Percentiles rank a stretch among this genome's conserved stretches.
Evolutionary conservation across 2,113 vertebrate species (phyloP).

Genomic region (Nansenia antarctica): DNA sequence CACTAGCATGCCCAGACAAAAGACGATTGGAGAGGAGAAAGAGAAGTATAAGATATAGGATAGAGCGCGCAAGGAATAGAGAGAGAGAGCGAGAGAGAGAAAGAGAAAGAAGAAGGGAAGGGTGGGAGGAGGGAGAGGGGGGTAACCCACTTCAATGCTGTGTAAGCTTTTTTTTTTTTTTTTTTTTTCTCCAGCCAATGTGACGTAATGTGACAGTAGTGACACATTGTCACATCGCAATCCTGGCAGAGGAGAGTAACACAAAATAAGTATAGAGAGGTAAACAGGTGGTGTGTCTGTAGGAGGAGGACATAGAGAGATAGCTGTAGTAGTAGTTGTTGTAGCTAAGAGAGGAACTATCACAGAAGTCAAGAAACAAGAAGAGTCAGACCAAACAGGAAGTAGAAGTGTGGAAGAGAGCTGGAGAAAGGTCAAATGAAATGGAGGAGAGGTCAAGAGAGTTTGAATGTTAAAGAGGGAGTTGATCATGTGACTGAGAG

Average conservation of each 20-base stretch:
- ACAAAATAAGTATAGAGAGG: slow-evolving; percentile 64
- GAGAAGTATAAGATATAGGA: slow-evolving; percentile 66
- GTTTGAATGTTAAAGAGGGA: slow-evolving; percentile 31
- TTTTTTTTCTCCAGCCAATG: slow-evolving; percentile 83
- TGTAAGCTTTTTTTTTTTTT: slow-evolving; percentile 69
- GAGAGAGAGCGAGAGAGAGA: slow-evolving; percentile 38
- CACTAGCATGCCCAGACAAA: slow-evolving; percentile 87
- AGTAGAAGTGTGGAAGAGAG: slow-evolving; percentile 37
- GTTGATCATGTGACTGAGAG: slow-evolving; percentile 49
- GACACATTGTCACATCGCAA: slow-evolving; percentile 91
- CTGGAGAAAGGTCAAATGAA: too few relatives aligned
- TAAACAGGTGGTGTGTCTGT: slow-evolving; percentile 63
- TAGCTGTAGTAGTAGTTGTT: slow-evolving; percentile 44
- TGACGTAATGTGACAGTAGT: slow-evolving; percentile 86
- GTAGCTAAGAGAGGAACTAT: slow-evolving; percentile 54
- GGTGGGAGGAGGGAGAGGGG: slow-evolving; percentile 67
- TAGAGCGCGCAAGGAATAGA: slow-evolving; percentile 30
- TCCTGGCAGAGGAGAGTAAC: slow-evolving; percentile 83
- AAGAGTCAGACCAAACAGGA: slow-evolving; percentile 71
- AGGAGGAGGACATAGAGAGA: slow-evolving; percentile 53
- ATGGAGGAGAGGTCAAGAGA: not conserved
- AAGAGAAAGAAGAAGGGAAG: slow-evolving; percentile 56
- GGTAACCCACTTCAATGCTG: slow-evolving; percentile 88
- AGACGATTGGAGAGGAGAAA: slow-evolving; percentile 78
- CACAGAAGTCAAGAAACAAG: slow-evolving; percentile 64